Evolutionary conservation across 2,113 vertebrate species (phyloP).

Genomic region (Lepus americanus): DNA sequence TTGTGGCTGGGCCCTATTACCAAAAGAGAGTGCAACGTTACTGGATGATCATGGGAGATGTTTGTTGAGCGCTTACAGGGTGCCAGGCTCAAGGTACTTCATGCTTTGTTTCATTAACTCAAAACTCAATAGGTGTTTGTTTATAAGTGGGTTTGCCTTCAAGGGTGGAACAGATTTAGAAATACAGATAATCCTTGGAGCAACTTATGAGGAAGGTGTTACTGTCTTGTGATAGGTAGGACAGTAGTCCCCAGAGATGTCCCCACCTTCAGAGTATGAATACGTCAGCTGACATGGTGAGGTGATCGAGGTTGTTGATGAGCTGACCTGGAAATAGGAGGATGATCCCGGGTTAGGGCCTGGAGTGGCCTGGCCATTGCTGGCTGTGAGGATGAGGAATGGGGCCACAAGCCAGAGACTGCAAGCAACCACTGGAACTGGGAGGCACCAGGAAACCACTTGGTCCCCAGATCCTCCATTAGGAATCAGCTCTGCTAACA

Average conservation of each 20-base stretch:
- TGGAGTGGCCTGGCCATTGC: background rate
- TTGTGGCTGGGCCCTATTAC: background rate
- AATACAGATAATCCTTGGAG: background rate
- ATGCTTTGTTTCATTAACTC: background rate
- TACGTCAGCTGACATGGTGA: background rate
- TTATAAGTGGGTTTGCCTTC: conserved; percentile 7
- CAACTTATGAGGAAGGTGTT: background rate
- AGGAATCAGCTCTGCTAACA: background rate
- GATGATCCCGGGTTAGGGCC: background rate
- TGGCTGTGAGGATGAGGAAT: background rate
- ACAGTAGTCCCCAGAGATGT: background rate
- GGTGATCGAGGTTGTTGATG: background rate
- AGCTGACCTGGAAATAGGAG: background rate
- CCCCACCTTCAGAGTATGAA: background rate
- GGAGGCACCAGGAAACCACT: background rate
- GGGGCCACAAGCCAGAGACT: background rate
- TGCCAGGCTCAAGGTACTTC: background rate
- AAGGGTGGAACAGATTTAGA: conserved; percentile 24
- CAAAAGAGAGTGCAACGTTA: background rate
- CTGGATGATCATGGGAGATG: background rate
- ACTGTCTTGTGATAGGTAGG: background rate
- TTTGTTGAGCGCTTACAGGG: background rate
- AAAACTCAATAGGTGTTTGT: background rate
- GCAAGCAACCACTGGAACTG: background rate
- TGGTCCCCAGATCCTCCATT: too few species aligned